These are phyloP conservation scores for Hermaeophaga mercurialis DNA, from an alignment of 2,888 invertebrate genomes.

Conservation along the genomic window DNA sequence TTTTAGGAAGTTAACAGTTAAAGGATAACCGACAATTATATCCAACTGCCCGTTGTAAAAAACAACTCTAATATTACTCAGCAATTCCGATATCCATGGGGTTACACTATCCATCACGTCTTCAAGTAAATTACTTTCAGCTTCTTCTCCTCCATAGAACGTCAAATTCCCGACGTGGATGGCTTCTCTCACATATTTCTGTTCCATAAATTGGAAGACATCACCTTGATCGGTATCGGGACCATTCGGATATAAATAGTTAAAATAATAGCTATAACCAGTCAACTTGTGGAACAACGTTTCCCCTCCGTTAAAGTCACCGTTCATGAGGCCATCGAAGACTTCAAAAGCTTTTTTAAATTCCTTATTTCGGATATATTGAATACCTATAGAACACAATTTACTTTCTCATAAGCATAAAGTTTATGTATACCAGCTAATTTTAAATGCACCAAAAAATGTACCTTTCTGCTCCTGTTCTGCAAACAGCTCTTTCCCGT, in stretches of 20 bases:
- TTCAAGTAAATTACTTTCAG: conserved; percentile 34
- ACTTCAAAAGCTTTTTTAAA: conserved; percentile 73
- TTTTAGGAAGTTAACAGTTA: conserved; percentile 77
- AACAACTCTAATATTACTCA: conserved; percentile 70
- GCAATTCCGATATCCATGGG: conserved; percentile 59
- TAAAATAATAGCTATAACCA: conserved; percentile 76
- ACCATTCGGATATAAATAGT: conserved; percentile 69
- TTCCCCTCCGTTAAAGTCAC: conserved; percentile 64
- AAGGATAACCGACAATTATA: conserved; percentile 83
- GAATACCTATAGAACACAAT: no score
- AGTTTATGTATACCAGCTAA: neutral
- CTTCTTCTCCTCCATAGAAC: conserved; percentile 27
- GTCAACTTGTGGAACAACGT: conserved; percentile 73
- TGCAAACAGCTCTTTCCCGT: conserved; percentile 57
- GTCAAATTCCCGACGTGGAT: conserved; percentile 81
- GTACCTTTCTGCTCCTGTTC: conserved; percentile 18
- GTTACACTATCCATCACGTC: conserved; percentile 42
- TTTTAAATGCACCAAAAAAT: neutral
- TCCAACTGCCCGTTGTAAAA: conserved; percentile 85
- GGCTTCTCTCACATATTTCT: conserved; percentile 65
- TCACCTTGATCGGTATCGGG: conserved; percentile 50
- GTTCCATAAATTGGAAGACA: conserved; percentile 57
- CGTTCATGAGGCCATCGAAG: conserved; percentile 74
- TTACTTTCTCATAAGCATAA: no score
- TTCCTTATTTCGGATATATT: conserved; percentile 66